phyloP scores from a whole-genome alignment of 1,140 invertebrate genomes.

The Harpegnathos saltator region DNA sequence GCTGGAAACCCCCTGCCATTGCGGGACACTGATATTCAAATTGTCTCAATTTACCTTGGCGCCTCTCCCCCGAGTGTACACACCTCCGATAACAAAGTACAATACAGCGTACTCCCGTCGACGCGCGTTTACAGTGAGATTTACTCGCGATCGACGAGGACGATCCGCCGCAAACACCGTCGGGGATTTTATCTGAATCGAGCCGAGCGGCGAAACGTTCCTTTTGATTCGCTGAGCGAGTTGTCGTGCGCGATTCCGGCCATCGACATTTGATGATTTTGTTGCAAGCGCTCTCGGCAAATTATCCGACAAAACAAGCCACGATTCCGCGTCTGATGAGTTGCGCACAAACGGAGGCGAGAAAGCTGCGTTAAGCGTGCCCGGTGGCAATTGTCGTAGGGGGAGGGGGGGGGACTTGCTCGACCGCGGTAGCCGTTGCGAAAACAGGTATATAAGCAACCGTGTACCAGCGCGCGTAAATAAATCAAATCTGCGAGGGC shows the following conservation, averaged over 20 bases:
- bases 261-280: not conserved
- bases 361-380: not conserved
- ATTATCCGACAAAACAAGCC: not conserved
- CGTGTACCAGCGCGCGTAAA: slow-evolving; percentile 28
- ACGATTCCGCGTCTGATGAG: slow-evolving; percentile 18
- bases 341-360: not conserved
- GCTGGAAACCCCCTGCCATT: not conserved
- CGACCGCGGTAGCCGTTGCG: not conserved
- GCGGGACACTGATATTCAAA: not conserved
- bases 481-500: slow-evolving; percentile 54
- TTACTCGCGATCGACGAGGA: not conserved
- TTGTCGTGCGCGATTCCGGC: not conserved
- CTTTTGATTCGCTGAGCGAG: not conserved
- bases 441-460: not conserved
- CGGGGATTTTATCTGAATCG: not conserved
- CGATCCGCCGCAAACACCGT: not conserved
- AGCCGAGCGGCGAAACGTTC: too few species aligned
- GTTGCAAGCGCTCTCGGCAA: not conserved
- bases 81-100: not conserved
- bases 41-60: not conserved
- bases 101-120: not conserved
- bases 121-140: not conserved
- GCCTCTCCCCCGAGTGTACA: too few species aligned
- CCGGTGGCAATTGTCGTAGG: not conserved
- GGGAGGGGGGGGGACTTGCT: not conserved